These are phyloP conservation scores for Periophthalmus magnuspinnatus DNA, from an alignment of 2,797 vertebrate genomes.

Conservation along the genomic window DNA sequence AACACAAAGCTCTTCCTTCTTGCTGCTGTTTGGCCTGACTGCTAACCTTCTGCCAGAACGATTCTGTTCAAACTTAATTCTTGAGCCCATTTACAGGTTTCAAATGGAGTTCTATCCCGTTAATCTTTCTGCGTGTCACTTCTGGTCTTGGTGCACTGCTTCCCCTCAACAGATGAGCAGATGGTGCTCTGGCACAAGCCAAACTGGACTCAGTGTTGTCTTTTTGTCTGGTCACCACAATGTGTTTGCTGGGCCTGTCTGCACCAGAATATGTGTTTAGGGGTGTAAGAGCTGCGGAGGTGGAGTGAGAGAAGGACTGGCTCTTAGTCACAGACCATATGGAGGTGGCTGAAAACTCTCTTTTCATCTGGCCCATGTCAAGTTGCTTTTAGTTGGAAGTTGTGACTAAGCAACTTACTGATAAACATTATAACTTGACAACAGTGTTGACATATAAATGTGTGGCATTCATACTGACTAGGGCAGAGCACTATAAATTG, in stretches of 20 bases:
- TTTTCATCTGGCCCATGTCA: slow-evolving; percentile 31
- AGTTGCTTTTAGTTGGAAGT: not conserved
- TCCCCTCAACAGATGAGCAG: slow-evolving; percentile 67
- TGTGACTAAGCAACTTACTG: not conserved
- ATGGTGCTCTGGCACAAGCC: slow-evolving; percentile 65
- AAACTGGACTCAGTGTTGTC: slow-evolving; percentile 39
- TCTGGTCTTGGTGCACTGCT: slow-evolving; percentile 58
- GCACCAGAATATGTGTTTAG: slow-evolving; percentile 41
- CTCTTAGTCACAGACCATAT: slow-evolving; percentile 46
- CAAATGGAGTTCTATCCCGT: slow-evolving; percentile 54
- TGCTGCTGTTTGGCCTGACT: slow-evolving; percentile 63
- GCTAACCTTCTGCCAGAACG: slow-evolving; percentile 57
- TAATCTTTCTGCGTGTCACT: slow-evolving; percentile 64
- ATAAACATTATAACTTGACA: not conserved
- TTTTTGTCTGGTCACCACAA: slow-evolving; percentile 53
- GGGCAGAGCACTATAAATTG: too few relatives aligned
- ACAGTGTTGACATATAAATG: not conserved
- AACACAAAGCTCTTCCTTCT: slow-evolving; percentile 67
- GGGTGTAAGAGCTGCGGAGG: slow-evolving; percentile 45
- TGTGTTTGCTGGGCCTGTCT: slow-evolving; percentile 45
- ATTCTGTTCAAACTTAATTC: slow-evolving; percentile 55
- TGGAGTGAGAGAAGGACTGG: slow-evolving; percentile 43
- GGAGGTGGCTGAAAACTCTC: slow-evolving; percentile 30
- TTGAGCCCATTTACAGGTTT: slow-evolving; percentile 35
- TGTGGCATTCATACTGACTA: too few relatives aligned